Conservation (phyloP, 2,113 vertebrate genomes). For the Sebastes schlegelii region DNA sequence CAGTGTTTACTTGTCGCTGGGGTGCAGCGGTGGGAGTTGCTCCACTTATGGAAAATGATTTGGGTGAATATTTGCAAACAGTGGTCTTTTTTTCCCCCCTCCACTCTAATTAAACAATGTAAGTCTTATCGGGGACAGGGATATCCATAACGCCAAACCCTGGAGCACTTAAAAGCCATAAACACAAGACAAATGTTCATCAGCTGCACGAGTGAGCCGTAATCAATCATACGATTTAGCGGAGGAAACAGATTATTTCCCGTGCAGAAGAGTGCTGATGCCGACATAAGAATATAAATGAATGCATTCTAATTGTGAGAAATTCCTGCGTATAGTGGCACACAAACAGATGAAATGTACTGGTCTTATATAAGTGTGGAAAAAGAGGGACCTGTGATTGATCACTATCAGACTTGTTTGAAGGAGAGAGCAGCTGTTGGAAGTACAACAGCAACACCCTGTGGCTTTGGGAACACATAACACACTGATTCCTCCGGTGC, state of each 20-base stretch:
- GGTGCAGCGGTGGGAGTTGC: slow-evolving; percentile 69
- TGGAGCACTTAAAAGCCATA: slow-evolving; percentile 78
- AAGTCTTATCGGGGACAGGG: slow-evolving; percentile 73
- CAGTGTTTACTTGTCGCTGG: slow-evolving; percentile 57
- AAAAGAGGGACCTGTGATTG: slow-evolving; percentile 40
- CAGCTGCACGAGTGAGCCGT: slow-evolving; percentile 75
- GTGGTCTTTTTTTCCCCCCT: slow-evolving; percentile 44
- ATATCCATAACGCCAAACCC: slow-evolving; percentile 78
- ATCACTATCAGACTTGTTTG: slow-evolving; percentile 28
- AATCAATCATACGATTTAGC: slow-evolving; percentile 80
- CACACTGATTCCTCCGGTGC: neutral
- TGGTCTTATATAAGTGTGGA: slow-evolving; percentile 61
- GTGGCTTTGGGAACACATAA: slow-evolving; percentile 57
- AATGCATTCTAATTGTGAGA: slow-evolving; percentile 79
- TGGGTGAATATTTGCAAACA: slow-evolving; percentile 69
- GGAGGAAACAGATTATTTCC: slow-evolving; percentile 77
- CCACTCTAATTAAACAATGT: slow-evolving; percentile 79
- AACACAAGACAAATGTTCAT: slow-evolving; percentile 84
- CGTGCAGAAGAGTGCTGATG: slow-evolving; percentile 79
- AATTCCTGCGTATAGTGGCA: slow-evolving; percentile 60
- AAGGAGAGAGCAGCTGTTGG: slow-evolving; percentile 8
- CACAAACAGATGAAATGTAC: slow-evolving; percentile 64
- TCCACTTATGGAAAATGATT: slow-evolving; percentile 76
- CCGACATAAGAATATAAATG: slow-evolving; percentile 81
- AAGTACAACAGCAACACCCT: slow-evolving; percentile 80